Conservation (phyloP, 2,113 vertebrate genomes). For the Colistium nudipinnis region DNA sequence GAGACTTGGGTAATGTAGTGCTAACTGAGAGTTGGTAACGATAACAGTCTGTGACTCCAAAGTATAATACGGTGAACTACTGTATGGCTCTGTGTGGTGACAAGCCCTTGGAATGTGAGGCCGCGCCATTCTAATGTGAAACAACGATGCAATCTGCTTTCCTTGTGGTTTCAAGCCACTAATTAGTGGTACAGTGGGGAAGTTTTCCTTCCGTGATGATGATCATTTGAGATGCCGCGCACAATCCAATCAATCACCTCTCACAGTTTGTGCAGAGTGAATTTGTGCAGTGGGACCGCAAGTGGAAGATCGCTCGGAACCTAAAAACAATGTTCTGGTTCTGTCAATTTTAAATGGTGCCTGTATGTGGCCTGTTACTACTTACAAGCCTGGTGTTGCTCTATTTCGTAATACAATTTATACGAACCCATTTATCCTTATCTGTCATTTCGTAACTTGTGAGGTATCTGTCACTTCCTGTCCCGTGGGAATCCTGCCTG, state of each 20-base stretch:
- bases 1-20: slow-evolving; percentile 82
- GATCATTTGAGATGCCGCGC: slow-evolving; percentile 48
- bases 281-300: slow-evolving; percentile 32
- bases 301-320: slow-evolving; percentile 45
- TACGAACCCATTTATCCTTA: slow-evolving; percentile 79
- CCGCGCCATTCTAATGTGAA: slow-evolving; percentile 13
- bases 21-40: slow-evolving; percentile 73
- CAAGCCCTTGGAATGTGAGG: slow-evolving; percentile 29
- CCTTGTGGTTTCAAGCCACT: slow-evolving; percentile 33
- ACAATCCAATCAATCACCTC: slow-evolving; percentile 58
- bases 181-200: slow-evolving; percentile 47
- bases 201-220: slow-evolving; percentile 37
- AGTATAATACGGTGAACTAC: slow-evolving; percentile 62
- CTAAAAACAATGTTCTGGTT: slow-evolving; percentile 50
- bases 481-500: slow-evolving; percentile 74
- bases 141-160: slow-evolving; percentile 39
- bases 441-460: slow-evolving; percentile 78
- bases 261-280: slow-evolving; percentile 46
- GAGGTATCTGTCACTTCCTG: slow-evolving; percentile 76
- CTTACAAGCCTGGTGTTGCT: slow-evolving; percentile 62
- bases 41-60: slow-evolving; percentile 67
- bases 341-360: slow-evolving; percentile 47
- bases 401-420: slow-evolving; percentile 78
- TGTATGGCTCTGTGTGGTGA: slow-evolving; percentile 43
- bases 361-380: slow-evolving; percentile 68